A percentile compares a stretch with the other conserved stretches of the same genome.
Evolutionary conservation across 1,140 invertebrate genomes (phyloP).

Genomic region (Drosophila azteca): DNA sequence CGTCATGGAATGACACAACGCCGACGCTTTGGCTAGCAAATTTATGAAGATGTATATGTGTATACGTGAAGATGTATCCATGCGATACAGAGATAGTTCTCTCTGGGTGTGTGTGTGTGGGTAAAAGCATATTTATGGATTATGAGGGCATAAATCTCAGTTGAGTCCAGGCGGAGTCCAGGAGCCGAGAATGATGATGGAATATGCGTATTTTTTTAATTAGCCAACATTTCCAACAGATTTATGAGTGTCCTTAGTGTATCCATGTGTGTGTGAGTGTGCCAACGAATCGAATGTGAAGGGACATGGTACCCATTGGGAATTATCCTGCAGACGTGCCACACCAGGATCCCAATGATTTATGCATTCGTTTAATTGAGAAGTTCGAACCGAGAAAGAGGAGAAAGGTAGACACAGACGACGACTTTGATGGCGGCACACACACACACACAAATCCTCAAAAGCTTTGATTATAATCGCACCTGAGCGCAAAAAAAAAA

Average conservation of each 20-base stretch:
- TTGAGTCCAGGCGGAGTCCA: conserved; percentile 41
- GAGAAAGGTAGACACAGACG: neutral
- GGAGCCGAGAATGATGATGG: conserved; percentile 70
- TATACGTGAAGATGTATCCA: conserved; percentile 14
- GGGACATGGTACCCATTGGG: conserved; percentile 58
- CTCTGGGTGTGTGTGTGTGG: conserved; percentile 10
- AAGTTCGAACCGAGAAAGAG: conserved; percentile 56
- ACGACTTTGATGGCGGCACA: conserved; percentile 65
- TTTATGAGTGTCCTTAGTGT: conserved; percentile 72
- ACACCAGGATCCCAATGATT: conserved; percentile 63
- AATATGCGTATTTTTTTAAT: conserved; percentile 83
- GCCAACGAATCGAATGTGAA: conserved; percentile 34
- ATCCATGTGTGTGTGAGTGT: conserved; percentile 41
- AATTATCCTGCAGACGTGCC: conserved; percentile 77
- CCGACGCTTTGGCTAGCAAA: conserved; percentile 56
- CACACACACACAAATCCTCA: conserved; percentile 57
- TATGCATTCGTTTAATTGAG: conserved; percentile 83
- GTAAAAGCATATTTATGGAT: conserved; percentile 82
- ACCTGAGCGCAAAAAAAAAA: conserved; percentile 52
- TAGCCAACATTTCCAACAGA: conserved; percentile 70
- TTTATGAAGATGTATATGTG: conserved; percentile 72
- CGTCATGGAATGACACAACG: conserved; percentile 72
- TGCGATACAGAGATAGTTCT: neutral
- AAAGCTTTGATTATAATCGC: conserved; percentile 79
- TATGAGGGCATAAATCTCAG: conserved; percentile 80